A percentile compares a stretch with the other conserved stretches of the same genome.
Evolutionary conservation across 2,888 invertebrate species (phyloP).

Genomic region (Portevinia maculata): DNA sequence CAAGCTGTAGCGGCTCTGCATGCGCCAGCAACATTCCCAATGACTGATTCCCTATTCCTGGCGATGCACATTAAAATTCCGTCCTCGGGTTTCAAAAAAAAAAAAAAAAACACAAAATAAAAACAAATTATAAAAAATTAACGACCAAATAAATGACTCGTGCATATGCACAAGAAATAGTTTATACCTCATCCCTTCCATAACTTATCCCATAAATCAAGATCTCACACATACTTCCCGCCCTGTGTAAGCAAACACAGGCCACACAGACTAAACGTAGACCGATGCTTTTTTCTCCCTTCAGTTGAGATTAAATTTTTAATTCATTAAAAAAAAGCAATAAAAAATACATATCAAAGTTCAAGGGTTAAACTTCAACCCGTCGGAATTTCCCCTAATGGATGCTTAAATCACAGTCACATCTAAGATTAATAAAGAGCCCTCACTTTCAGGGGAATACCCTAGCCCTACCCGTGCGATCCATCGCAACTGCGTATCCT

Average conservation of each 20-base stretch:
- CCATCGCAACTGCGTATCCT: constrained; percentile 14
- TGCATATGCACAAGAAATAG: constrained; percentile 38
- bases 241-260: constrained; percentile 11
- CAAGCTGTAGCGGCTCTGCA: neutral
- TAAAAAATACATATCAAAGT: constrained; percentile 35
- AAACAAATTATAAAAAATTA: constrained; percentile 46
- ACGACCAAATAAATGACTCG: constrained; percentile 67
- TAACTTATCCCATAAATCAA: constrained; percentile 63
- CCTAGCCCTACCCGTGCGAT: constrained; percentile 4
- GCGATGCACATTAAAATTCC: constrained; percentile 13
- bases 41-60: constrained; percentile 27
- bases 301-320: constrained; percentile 68
- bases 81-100: constrained; percentile 29
- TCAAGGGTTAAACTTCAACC: constrained; percentile 72
- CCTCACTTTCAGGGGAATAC: constrained; percentile 25
- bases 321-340: constrained; percentile 57
- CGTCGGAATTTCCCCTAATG: constrained; percentile 57
- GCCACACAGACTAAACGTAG: neutral
- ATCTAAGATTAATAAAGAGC: constrained; percentile 70
- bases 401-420: constrained; percentile 74
- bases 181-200: constrained; percentile 20
- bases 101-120: constrained; percentile 2
- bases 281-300: constrained; percentile 33
- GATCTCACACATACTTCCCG: constrained; percentile 45
- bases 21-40: constrained; percentile 26